A percentile compares a stretch with the other conserved stretches of the same genome.
phyloP scores from a whole-genome alignment of 2,113 vertebrate genomes.

The Hypocryptadius cinnamomeus region DNA sequence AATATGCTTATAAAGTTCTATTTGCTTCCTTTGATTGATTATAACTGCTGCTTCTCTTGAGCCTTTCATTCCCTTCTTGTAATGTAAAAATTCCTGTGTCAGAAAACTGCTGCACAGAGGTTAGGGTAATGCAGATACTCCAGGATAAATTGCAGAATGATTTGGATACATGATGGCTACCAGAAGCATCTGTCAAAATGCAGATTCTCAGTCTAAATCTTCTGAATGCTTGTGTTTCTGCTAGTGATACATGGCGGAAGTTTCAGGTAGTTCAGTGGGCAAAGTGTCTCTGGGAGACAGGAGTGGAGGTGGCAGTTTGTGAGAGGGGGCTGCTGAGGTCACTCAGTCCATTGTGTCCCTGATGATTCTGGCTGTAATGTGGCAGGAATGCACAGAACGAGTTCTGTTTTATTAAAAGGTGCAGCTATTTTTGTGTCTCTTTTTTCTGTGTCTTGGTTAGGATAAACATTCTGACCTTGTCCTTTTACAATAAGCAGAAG shows the following conservation, averaged over 20 bases:
- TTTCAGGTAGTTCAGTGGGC: not conserved
- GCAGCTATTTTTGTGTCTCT: not conserved
- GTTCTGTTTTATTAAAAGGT: not conserved
- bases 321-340: not conserved
- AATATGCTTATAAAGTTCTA: not conserved
- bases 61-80: not conserved
- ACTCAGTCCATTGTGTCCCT: not conserved
- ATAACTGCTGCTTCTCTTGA: not conserved
- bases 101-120: not conserved
- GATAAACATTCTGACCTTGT: not conserved
- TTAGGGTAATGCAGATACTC: not conserved
- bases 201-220: not conserved
- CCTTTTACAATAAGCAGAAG: not conserved
- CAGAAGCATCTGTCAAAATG: not conserved
- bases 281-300: not conserved
- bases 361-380: not conserved
- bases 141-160: not conserved
- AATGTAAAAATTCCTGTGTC: not conserved
- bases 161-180: not conserved
- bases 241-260: not conserved
- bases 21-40: not conserved
- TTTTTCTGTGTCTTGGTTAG: not conserved
- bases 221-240: not conserved
- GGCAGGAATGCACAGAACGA: not conserved
- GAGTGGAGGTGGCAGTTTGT: not conserved